phyloP scores from a whole-genome alignment of 2,797 vertebrate genomes.

The Ctenochaetus hawaiiensis region DNA sequence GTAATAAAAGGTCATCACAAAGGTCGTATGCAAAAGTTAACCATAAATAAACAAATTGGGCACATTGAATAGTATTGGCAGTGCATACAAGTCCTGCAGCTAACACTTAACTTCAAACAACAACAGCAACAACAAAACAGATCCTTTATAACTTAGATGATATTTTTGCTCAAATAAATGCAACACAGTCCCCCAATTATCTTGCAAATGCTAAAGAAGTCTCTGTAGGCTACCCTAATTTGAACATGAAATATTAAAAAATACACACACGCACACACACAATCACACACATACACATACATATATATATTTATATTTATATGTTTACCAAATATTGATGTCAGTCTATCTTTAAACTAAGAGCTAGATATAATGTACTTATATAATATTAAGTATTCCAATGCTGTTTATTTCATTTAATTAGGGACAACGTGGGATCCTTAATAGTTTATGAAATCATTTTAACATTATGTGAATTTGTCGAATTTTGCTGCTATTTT shows the following conservation, averaged over 20 bases:
- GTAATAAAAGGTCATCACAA: not conserved
- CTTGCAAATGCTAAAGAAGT: too few relatives aligned
- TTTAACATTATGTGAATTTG: not conserved
- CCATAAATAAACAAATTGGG: not conserved
- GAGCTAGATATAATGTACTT: not conserved
- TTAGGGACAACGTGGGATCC: not conserved
- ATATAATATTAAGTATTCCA: not conserved
- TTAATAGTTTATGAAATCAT: not conserved
- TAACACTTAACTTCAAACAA: too few relatives aligned
- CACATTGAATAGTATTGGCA: too few relatives aligned
- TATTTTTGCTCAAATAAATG: not conserved
- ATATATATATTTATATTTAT: too few relatives aligned
- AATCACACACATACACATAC: too few relatives aligned
- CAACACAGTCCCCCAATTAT: too few relatives aligned
- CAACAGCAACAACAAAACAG: too few relatives aligned
- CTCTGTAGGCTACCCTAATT: too few relatives aligned
- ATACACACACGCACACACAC: too few relatives aligned
- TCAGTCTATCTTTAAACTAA: not conserved
- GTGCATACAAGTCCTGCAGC: too few relatives aligned
- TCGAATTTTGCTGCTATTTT: slow-evolving; percentile 23
- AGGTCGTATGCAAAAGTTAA: not conserved
- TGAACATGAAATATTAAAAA: too few relatives aligned
- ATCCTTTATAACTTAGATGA: not conserved
- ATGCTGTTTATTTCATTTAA: not conserved
- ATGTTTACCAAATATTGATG: slow-evolving; percentile 1